Conservation (phyloP, 2,888 invertebrate genomes). For the Lepidonotus clava region DNA sequence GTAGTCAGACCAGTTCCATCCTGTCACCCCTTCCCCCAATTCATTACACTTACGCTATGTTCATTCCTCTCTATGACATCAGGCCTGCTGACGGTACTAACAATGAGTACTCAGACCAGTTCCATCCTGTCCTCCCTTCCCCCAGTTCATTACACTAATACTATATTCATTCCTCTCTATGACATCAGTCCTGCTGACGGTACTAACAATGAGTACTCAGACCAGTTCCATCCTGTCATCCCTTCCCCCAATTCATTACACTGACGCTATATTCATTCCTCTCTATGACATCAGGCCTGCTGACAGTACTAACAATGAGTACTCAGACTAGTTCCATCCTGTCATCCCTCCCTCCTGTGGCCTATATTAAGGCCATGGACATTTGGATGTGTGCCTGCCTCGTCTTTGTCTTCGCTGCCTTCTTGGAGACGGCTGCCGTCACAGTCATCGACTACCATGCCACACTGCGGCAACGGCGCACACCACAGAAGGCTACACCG, state of each 20-base stretch:
- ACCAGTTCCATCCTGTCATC: neutral
- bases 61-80: too few relatives aligned
- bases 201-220: conserved; percentile 38
- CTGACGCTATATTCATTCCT: neutral
- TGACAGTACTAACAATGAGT: conserved; percentile 38
- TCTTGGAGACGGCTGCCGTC: conserved; percentile 8
- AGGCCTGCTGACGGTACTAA: too few relatives aligned
- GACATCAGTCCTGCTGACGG: conserved; percentile 8
- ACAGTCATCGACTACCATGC: neutral
- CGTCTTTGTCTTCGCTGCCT: conserved; percentile 37
- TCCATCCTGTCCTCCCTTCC: too few relatives aligned
- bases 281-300: neutral
- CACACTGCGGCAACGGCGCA: too few relatives aligned
- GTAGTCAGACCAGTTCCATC: too few relatives aligned
- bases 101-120: neutral
- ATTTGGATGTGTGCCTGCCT: conserved; percentile 36
- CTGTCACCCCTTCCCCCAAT: too few relatives aligned
- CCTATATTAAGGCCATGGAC: conserved; percentile 39
- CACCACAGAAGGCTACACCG: too few relatives aligned
- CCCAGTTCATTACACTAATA: too few relatives aligned
- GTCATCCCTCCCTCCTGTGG: neutral
- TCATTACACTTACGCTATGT: too few relatives aligned
- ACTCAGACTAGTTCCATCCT: conserved; percentile 1
- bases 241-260: conserved; percentile 1
- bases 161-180: too few relatives aligned